Conservation (phyloP, 35 echinoderm and acorn worm species). For the Strongylocentrotus purpuratus region DNA sequence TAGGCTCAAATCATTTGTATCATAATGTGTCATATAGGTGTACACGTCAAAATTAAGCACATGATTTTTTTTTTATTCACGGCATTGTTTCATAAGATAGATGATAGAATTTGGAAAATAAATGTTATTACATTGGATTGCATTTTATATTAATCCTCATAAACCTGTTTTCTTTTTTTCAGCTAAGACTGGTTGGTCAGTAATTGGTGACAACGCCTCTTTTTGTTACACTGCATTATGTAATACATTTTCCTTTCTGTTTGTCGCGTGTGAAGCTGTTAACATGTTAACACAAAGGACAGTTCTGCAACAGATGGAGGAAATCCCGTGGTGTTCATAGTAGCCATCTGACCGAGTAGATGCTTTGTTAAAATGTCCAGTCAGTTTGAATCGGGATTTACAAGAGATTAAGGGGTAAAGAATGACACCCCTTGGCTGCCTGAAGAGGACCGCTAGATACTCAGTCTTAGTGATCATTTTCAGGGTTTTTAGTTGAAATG, state of each 20-base stretch:
- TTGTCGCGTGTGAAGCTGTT: neutral
- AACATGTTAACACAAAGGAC: neutral
- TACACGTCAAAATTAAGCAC: no score
- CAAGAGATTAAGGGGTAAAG: neutral
- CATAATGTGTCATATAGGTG: no score
- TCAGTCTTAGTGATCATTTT: no score
- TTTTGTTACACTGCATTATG: neutral
- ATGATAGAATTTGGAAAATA: no score
- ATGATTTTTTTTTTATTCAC: no score
- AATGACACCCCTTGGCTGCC: neutral
- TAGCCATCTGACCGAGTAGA: neutral
- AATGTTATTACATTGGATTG: no score
- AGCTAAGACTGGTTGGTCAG: neutral
- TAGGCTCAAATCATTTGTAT: no score
- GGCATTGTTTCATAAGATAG: no score
- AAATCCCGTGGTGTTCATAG: no score
- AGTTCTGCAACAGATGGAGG: neutral
- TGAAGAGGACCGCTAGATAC: no score
- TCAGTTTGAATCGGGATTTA: neutral
- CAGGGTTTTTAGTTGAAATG: neutral
- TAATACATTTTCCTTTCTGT: neutral
- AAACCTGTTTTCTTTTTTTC: no score
- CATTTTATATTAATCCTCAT: no score
- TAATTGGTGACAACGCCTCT: neutral
- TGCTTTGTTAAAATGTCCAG: neutral